Base-by-base conservation (phyloP, 2,888 invertebrate species). In the Dioctria rufipes region DNA sequence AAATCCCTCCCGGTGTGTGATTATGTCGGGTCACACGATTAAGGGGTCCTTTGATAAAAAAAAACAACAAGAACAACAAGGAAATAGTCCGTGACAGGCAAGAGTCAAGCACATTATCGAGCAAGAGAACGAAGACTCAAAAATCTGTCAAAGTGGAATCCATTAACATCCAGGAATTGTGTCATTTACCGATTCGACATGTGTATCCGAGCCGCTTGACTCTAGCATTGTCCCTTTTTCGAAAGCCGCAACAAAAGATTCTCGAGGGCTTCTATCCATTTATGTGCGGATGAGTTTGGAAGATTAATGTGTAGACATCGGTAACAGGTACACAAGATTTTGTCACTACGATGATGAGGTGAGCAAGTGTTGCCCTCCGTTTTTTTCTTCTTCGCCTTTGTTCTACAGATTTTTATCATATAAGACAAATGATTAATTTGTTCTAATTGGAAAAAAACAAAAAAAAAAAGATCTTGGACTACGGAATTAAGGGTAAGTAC, bases 161-260 rank as follows among this genome's bases (percentile, higher is more conserved):
- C 80, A 69, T 80, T 82, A 78, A 75, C 77, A 49, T 78, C 25
- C 42, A 71, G 75, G 80, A 83, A 83, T 82, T 82, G 83, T 82
- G 83, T 83, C 82, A 83, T 83, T 83, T 82, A 82, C 63, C 81
- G 82, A 83, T 81, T 83, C 83, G 83, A 83, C 82, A 81, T 83
- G 81, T 82, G 81, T 78, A 82, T 13, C 67, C 40, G 54, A 42
- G 61, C 4, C 46, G 79, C 75, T 75, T 65, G 49, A 66, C 73
- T 80, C 25, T 25, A 25, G 49, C 61, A 80, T 80, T 79, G 73
- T 80, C 61, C 58, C 54, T 81, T 78, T 77, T 71, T 78, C 77
- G 78, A 67, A 78, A 78, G 78, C 80, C 81, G 80, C 80, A 78
- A 69, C 65, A 71, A 80, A 78, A 78, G 71, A 66, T 54, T 66